A percentile compares a stretch with the other conserved stretches of the same genome.
Evolutionary conservation across 2,113 vertebrate species (phyloP).

Genomic region (Protomyctophum bolini): DNA sequence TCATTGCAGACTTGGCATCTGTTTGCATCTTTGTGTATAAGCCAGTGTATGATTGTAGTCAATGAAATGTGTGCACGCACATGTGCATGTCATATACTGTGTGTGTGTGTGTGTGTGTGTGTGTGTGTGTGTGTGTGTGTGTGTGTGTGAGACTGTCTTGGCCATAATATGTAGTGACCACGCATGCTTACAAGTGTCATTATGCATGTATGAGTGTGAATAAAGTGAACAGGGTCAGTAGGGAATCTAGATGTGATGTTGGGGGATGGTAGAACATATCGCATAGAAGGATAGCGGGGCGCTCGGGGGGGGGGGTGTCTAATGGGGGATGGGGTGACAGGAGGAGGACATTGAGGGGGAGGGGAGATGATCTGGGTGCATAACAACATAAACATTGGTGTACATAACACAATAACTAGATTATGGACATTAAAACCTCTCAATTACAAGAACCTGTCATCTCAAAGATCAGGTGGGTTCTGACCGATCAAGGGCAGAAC

Average conservation of each 20-base stretch:
- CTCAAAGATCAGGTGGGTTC: constrained; percentile 25
- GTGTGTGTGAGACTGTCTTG: background rate
- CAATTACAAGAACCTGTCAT: constrained; percentile 10
- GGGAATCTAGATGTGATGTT: constrained; percentile 43
- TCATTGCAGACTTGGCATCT: background rate
- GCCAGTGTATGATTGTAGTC: background rate
- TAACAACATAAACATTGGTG: background rate
- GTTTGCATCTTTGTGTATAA: no score
- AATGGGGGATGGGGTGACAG: constrained; percentile 33
- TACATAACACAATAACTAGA: constrained; percentile 14
- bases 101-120: background rate
- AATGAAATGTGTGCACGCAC: background rate
- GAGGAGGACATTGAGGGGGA: constrained; percentile 19
- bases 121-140: background rate
- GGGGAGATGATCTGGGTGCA: constrained; percentile 12
- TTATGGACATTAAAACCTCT: constrained; percentile 2
- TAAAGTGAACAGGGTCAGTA: constrained; percentile 36
- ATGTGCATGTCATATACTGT: background rate
- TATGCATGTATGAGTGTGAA: constrained; percentile 45
- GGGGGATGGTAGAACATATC: constrained; percentile 56
- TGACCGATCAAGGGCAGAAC: no score
- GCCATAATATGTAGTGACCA: constrained; percentile 1
- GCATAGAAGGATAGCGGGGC: constrained; percentile 27
- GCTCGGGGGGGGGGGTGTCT: constrained; percentile 21
- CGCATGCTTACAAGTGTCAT: constrained; percentile 33